Conservation (phyloP, 2,888 invertebrate species). For the Pilophorus perplexus region DNA sequence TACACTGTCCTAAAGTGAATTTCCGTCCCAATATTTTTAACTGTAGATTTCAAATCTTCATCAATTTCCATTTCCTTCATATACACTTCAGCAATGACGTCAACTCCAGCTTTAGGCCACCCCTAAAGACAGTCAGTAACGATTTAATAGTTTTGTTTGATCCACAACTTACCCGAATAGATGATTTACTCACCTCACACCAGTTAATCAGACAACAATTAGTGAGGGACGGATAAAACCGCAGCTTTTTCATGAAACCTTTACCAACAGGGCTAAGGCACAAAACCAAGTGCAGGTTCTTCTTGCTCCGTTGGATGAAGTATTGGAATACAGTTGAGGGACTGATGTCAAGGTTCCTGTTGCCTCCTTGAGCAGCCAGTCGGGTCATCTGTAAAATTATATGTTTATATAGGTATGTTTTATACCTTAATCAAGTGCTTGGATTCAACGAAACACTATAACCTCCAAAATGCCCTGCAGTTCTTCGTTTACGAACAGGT, state of each 20-base stretch:
- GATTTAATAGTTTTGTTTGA: too few relatives aligned
- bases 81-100: not conserved
- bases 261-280: conserved; percentile 85
- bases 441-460: too few relatives aligned
- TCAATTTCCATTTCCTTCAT: conserved; percentile 16
- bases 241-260: conserved; percentile 70
- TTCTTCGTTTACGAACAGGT: conserved; percentile 78
- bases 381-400: conserved; percentile 56
- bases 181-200: conserved; percentile 67
- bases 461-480: conserved; percentile 78
- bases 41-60: not conserved
- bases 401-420: not conserved
- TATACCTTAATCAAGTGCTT: not conserved
- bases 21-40: conserved; percentile 3
- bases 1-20: conserved; percentile 21
- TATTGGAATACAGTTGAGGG: conserved; percentile 69
- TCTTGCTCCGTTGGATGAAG: conserved; percentile 75
- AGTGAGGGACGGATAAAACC: conserved; percentile 78
- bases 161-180: too few relatives aligned
- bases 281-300: conserved; percentile 76
- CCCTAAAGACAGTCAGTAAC: not conserved
- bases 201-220: conserved; percentile 89
- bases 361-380: conserved; percentile 70
- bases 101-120: conserved; percentile 17
- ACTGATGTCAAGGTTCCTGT: conserved; percentile 77